Evolutionary conservation across 2,888 invertebrate genomes (phyloP).

Genomic region (Acronicta aceris): DNA sequence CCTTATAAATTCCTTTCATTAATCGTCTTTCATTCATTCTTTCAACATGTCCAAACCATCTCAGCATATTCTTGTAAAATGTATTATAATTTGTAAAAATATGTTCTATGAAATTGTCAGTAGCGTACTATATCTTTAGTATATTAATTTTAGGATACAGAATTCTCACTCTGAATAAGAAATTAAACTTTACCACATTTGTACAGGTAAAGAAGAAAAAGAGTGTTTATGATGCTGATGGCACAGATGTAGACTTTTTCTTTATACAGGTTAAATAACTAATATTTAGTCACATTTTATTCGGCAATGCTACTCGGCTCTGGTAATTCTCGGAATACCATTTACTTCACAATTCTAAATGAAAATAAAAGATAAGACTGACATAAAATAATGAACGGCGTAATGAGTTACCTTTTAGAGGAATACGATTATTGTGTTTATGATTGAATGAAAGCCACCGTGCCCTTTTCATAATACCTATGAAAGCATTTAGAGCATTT

Average conservation of each 20-base stretch:
- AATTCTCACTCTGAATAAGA: slow-evolving; percentile 11
- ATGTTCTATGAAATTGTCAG: no score
- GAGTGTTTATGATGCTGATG: no score
- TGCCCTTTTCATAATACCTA: slow-evolving; percentile 26
- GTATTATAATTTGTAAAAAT: no score
- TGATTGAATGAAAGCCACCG: slow-evolving; percentile 28
- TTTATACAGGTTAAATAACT: no score
- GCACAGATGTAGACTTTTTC: no score
- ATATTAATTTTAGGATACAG: slow-evolving; percentile 10
- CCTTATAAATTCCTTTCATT: no score
- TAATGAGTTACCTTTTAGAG: slow-evolving; percentile 45
- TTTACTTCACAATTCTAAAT: slow-evolving; percentile 54
- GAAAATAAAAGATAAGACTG: slow-evolving; percentile 53
- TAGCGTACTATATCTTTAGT: no score
- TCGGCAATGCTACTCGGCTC: slow-evolving; percentile 39
- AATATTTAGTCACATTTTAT: slow-evolving; percentile 36
- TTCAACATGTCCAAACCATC: no score
- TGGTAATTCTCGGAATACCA: slow-evolving; percentile 44
- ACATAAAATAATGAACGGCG: slow-evolving; percentile 43
- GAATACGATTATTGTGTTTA: slow-evolving; percentile 44
- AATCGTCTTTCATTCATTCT: no score
- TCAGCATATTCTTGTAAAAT: no score
- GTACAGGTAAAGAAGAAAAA: slow-evolving; percentile 32
- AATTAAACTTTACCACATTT: slow-evolving; percentile 3
- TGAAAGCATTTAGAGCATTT: no score